Percentiles rank a stretch among this genome's conserved stretches.
These are phyloP conservation scores for Parelbella ahira DNA, from an alignment of 2,888 invertebrate species.

Conservation along the genomic window DNA sequence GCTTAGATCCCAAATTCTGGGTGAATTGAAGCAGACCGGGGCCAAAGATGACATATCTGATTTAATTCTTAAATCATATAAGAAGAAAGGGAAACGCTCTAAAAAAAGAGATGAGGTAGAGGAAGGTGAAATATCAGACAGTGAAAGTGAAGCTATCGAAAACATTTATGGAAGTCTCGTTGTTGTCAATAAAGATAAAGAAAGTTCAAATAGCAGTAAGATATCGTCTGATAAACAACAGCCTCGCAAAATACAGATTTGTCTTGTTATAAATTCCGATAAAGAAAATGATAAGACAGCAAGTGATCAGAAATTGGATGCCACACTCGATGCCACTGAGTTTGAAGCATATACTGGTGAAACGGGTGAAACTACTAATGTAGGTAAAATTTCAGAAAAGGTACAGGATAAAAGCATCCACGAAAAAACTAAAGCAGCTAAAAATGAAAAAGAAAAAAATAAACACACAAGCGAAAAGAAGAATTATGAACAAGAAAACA, in stretches of 20 bases:
- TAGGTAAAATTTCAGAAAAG: conserved; percentile 1
- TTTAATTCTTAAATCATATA: conserved; percentile 65
- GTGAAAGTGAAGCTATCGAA: conserved; percentile 70
- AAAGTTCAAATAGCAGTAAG: conserved; percentile 30
- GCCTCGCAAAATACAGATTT: conserved; percentile 59
- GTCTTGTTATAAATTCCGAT: conserved; percentile 52
- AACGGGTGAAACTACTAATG: conserved; percentile 7
- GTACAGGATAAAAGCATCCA: conserved; percentile 23
- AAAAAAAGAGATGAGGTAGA: conserved; percentile 53
- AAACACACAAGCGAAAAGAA: conserved; percentile 12
- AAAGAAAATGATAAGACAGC: conserved; percentile 36
- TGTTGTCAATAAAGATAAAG: conserved; percentile 43
- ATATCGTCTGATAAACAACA: conserved; percentile 37
- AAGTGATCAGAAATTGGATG: conserved; percentile 18
- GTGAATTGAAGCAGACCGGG: conserved; percentile 69
- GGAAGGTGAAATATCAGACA: conserved; percentile 72
- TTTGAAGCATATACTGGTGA: conserved; percentile 48
- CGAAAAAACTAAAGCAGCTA: background rate
- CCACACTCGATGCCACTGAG: conserved; percentile 41
- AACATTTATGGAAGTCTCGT: conserved; percentile 65
- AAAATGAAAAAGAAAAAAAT: conserved; percentile 5
- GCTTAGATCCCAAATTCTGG: conserved; percentile 67
- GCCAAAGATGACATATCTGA: conserved; percentile 69
- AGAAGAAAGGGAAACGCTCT: conserved; percentile 37
- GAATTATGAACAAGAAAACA: background rate